Evolutionary conservation across 2,113 vertebrate genomes (phyloP), one percentile per base, ranked within the genome.

Genomic region (Hylia prasina): DNA sequence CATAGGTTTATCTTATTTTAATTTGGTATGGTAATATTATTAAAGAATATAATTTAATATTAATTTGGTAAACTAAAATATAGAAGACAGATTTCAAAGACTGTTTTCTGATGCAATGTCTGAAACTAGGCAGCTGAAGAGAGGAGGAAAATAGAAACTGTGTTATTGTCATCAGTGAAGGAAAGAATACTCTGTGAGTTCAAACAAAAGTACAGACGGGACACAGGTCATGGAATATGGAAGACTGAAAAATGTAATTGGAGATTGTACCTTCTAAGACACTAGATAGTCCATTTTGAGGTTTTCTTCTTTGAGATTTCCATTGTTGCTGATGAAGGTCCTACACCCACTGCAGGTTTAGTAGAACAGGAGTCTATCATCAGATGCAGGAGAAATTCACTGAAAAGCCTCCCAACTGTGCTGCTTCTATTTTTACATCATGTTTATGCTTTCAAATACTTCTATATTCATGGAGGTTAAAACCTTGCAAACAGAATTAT

Each of bases 161-260:
- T 15, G 28, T 45, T 58, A 24, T 33, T 91, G 20, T 28, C 25
- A 40, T 30, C 22, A 31, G 7, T 30, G 63, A n/a, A 22, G 13
- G 24, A 77, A 93, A 64, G 30, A 45, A 76, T 28, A 24, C 3
- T 63, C 18, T 24, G 5, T 65, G 30, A 81, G 7, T 30, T 66
- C 54, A 50, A 47, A 57, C 3, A 63, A 28, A 77, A 51, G 2
- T 24, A 15, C 7, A 20, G 35, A 30, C 0, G 0, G 37, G 8
- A 69, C 8, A 57, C 2, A 30, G 31, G 9, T 37, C 15, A 42
- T 30, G 35, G 7, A 81, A 51, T 37, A 10, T 63, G 35, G 30
- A 84, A 78, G 18, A 71, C 13, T 7, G 16, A 73, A 39, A 84
- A 70, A 53, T 7, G 1, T 24, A 66, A 25, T 9, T 70, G 60